Percentiles rank a stretch among this genome's conserved stretches.
Evolutionary conservation across 2,113 vertebrate genomes (phyloP).

Genomic region (Cervus canadensis): DNA sequence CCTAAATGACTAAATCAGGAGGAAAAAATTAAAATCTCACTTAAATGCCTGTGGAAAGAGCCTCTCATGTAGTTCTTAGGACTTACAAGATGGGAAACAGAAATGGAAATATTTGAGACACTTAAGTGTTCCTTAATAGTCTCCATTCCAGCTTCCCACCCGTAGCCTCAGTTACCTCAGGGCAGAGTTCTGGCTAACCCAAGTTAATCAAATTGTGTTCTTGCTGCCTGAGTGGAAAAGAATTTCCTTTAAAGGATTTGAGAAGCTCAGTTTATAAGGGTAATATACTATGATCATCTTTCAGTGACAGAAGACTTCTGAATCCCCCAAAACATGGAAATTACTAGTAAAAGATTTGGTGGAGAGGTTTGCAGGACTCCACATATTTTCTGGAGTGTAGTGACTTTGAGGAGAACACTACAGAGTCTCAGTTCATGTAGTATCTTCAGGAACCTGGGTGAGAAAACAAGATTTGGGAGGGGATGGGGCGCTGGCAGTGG

Average conservation of each 20-base stretch:
- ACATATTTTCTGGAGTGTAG: not conserved
- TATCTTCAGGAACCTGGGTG: not conserved
- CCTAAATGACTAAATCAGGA: not conserved
- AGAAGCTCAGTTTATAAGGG: not conserved
- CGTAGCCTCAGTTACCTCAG: not conserved
- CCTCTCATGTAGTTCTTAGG: not conserved
- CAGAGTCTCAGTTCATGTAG: no score
- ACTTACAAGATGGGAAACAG: slow-evolving; percentile 3
- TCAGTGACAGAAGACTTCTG: not conserved
- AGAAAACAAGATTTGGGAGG: not conserved
- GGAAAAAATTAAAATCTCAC: not conserved
- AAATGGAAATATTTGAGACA: not conserved
- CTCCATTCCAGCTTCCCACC: not conserved
- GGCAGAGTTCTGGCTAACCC: not conserved
- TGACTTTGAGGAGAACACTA: not conserved
- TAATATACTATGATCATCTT: not conserved
- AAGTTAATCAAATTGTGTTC: not conserved
- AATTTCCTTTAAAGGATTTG: not conserved
- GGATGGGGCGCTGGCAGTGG: no score
- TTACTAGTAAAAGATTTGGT: not conserved
- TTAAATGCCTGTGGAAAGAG: slow-evolving; percentile 4
- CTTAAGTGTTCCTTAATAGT: not conserved
- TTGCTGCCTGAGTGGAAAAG: not conserved
- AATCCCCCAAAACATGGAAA: not conserved
- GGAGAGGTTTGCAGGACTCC: not conserved